These are phyloP conservation scores for Hemiscyllium ocellatum DNA, from an alignment of 2,113 vertebrate species.

Conservation along the genomic window DNA sequence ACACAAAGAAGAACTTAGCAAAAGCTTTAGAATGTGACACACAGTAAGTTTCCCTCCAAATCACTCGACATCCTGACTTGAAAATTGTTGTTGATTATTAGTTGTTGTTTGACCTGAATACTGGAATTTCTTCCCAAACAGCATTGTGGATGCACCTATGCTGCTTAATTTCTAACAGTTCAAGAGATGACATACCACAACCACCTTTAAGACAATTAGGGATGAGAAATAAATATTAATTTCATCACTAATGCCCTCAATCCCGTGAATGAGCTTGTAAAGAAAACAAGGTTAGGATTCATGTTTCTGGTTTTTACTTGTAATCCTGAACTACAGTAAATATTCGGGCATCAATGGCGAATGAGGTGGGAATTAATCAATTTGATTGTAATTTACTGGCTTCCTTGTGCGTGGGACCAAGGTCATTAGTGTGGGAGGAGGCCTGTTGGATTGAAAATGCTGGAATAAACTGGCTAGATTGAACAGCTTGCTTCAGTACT, in stretches of 20 bases:
- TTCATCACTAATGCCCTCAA: neutral
- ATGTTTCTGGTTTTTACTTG: neutral
- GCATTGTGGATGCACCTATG: neutral
- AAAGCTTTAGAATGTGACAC: neutral
- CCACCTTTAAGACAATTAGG: neutral
- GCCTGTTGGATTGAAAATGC: neutral
- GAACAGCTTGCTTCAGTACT: neutral
- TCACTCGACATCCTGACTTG: neutral
- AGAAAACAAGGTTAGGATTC: neutral
- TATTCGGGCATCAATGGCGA: neutral
- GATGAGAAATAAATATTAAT: neutral
- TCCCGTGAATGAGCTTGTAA: neutral
- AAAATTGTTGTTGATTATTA: neutral
- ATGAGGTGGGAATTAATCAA: neutral
- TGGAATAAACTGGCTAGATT: neutral
- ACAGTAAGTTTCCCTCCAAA: neutral
- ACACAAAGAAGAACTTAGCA: neutral
- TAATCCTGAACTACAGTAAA: neutral
- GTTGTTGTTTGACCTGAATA: neutral
- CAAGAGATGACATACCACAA: neutral
- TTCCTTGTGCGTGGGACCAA: neutral
- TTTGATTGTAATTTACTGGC: neutral
- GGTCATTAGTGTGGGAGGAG: neutral
- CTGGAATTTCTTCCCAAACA: neutral
- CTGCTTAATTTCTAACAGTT: neutral